A percentile compares a stretch with the other conserved stretches of the same genome.
Conservation (phyloP, 2,113 vertebrate genomes). For the Mirza zaza region DNA sequence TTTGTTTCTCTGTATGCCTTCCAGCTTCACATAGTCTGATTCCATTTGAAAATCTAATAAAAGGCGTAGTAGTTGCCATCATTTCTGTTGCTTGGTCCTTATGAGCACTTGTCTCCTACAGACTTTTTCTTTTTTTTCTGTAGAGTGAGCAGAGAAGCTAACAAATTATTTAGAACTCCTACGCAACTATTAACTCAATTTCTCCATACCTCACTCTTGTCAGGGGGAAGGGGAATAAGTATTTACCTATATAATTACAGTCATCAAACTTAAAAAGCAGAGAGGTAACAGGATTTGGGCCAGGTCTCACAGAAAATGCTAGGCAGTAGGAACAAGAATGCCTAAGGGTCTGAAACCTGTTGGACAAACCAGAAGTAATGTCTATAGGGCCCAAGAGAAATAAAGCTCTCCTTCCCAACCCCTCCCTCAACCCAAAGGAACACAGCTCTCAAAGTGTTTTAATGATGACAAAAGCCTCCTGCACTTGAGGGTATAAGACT, state of each 20-base stretch:
- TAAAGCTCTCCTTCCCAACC: constrained; percentile 22
- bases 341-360: constrained; percentile 23
- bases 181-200: constrained; percentile 61
- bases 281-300: not conserved
- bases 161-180: constrained; percentile 65
- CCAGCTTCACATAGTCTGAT: constrained; percentile 58
- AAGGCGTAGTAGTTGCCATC: constrained; percentile 19
- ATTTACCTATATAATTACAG: constrained; percentile 47
- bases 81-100: constrained; percentile 48
- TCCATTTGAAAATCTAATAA: constrained; percentile 65
- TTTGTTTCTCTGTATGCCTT: constrained; percentile 68
- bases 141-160: constrained; percentile 16
- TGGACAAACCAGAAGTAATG: not conserved
- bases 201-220: constrained; percentile 47
- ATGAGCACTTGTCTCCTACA: constrained; percentile 38
- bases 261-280: constrained; percentile 46
- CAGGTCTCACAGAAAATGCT: constrained; percentile 28
- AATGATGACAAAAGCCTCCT: constrained; percentile 44
- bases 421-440: not conserved
- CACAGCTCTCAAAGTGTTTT: constrained; percentile 41
- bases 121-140: constrained; percentile 49
- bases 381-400: constrained; percentile 12
- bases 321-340: constrained; percentile 22
- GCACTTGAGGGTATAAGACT: constrained; percentile 38
- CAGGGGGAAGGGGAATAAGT: constrained; percentile 18